Percentiles rank a stretch among this genome's conserved stretches.
phyloP scores from a whole-genome alignment of 2,797 vertebrate genomes.

The Gymnothorax javanicus region DNA sequence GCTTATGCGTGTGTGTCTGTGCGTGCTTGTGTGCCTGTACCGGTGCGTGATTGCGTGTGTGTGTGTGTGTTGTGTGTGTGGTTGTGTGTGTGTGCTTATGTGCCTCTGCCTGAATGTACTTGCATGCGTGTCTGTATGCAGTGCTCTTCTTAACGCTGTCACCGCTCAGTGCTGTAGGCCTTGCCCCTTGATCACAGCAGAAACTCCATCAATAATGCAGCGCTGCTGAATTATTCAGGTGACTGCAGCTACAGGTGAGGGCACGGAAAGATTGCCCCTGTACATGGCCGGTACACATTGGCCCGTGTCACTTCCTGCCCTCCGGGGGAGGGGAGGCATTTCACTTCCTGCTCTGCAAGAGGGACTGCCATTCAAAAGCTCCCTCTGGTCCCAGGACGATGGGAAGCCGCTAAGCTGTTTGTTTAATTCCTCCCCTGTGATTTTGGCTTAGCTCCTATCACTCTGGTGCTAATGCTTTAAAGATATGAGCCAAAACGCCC shows the following conservation, averaged over 20 bases:
- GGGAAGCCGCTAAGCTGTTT: constrained; percentile 29
- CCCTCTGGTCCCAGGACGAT: background rate
- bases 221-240: constrained; percentile 45
- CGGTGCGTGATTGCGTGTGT: background rate
- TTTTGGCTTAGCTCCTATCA: constrained; percentile 22
- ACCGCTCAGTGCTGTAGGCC: constrained; percentile 29
- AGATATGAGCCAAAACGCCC: background rate
- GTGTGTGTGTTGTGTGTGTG: background rate
- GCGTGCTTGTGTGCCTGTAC: too few species aligned
- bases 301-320: constrained; percentile 18
- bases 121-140: background rate
- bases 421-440: constrained; percentile 28
- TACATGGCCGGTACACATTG: too few species aligned
- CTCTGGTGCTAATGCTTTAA: background rate
- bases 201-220: constrained; percentile 44
- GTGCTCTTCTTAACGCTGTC: constrained; percentile 27
- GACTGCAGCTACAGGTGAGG: constrained; percentile 34
- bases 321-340: background rate
- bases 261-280: background rate
- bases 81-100: background rate
- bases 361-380: background rate
- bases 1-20: too few species aligned
- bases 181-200: constrained; percentile 39
- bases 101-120: too few species aligned
- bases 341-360: constrained; percentile 14